Conservation (phyloP, 2,113 vertebrate species). For the Lucifuga dentata region DNA sequence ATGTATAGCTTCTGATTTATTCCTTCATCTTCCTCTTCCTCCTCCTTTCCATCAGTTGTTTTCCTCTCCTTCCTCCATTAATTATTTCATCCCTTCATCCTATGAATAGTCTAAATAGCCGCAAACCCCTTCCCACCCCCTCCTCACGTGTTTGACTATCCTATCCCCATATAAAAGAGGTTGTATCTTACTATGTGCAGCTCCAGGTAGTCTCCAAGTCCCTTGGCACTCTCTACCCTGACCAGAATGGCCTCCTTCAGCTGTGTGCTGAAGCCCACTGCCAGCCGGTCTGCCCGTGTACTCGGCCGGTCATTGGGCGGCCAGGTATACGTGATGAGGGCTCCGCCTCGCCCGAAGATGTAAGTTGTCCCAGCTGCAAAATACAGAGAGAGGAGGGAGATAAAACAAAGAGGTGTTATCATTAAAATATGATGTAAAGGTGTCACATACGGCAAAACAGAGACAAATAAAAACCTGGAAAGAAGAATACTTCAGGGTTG, state of each 20-base stretch:
- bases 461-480: too few relatives aligned
- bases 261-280: conserved; percentile 95
- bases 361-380: conserved; percentile 93
- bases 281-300: conserved; percentile 94
- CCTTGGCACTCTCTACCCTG: conserved; percentile 92
- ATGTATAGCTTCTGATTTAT: too few relatives aligned
- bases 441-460: too few relatives aligned
- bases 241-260: conserved; percentile 91
- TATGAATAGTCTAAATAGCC: conserved; percentile 3
- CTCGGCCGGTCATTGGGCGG: conserved; percentile 94
- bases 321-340: conserved; percentile 95
- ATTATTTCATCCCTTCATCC: background rate
- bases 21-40: background rate
- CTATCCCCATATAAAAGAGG: background rate
- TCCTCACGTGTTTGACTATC: too few relatives aligned
- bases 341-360: conserved; percentile 93
- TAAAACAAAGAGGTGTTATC: too few relatives aligned
- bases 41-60: background rate
- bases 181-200: conserved; percentile 90
- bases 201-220: conserved; percentile 93
- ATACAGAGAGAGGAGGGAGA: conserved; percentile 36
- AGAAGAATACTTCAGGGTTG: too few relatives aligned
- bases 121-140: background rate
- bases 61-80: background rate
- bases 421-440: too few relatives aligned